phyloP scores from a whole-genome alignment of 1,140 invertebrate species.

The Eufriesea mexicana region DNA sequence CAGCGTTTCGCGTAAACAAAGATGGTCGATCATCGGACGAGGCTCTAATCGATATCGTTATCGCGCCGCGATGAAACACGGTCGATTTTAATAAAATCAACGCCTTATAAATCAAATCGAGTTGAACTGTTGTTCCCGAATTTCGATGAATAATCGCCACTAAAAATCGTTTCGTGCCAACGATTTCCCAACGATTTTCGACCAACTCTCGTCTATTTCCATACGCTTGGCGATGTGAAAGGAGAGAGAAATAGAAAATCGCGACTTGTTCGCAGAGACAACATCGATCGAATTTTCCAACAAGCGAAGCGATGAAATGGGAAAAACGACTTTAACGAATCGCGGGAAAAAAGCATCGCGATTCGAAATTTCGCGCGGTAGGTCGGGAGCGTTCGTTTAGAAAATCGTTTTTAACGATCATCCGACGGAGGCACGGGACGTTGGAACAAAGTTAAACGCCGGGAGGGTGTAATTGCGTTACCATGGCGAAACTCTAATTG shows the following conservation, averaged over 20 bases:
- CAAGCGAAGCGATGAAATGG: too few species aligned
- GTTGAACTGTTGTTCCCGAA: too few species aligned
- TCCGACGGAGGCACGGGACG: neutral
- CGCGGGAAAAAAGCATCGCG: neutral
- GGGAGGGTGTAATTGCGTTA: neutral
- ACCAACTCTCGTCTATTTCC: too few species aligned
- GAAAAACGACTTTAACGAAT: too few species aligned
- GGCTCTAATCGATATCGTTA: neutral
- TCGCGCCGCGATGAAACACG: neutral
- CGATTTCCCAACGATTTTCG: too few species aligned
- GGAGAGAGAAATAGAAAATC: too few species aligned
- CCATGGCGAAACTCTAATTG: slow-evolving; percentile 5
- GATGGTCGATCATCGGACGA: neutral
- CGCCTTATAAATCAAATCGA: neutral
- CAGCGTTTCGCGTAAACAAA: neutral
- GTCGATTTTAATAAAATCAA: neutral
- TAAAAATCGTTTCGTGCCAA: too few species aligned
- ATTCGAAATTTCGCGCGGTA: neutral
- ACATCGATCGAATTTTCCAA: too few species aligned
- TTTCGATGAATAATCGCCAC: too few species aligned
- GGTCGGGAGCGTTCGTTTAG: neutral
- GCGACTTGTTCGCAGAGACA: too few species aligned
- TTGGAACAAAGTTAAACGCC: slow-evolving; percentile 1
- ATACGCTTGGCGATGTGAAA: too few species aligned
- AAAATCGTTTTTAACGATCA: slow-evolving; percentile 10